Evolutionary conservation across 2,113 vertebrate genomes (phyloP), one percentile per base, ranked within the genome.

Genomic region (Ageneiosus marmoratus): DNA sequence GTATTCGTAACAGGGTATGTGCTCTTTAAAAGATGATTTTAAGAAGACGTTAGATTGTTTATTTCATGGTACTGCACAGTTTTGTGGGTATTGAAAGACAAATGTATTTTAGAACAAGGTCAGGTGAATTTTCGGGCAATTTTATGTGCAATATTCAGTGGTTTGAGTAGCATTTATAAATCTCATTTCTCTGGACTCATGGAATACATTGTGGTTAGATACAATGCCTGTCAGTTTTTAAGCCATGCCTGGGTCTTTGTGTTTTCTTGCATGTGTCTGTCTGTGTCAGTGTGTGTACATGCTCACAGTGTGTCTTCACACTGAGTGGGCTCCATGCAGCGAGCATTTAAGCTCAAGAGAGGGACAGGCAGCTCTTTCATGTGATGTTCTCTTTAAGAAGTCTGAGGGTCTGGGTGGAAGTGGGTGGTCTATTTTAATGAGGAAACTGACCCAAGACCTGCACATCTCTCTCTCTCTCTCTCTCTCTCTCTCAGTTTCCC

Each of bases 351-450:
- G 50, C 73, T 70, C 63, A 58, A 72, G 58, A 46, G 75, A 50
- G 51, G 58, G 77, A 87, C 70, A 53, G 81, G 83, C 79, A 77
- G 73, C 44, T 80, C 72, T 72, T 85, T 85, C 78, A 69, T 70
- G 73, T 86, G 76, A 85, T 78, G 63, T 63, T 62, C 51, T 73
- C 65, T 74, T 75, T 79, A 80, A 70, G 58, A 70, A 80, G 37
- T 50, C 56, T 62, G 63, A 5, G 48, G 78, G 76, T 69, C 79
- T 77, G 63, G 51, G 18, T 75, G 51, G 70, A 77, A 80, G 72
- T 34, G 69, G 83, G 86, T 77, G 86, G 86, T 85, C 81, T 73
- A 44, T 63, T 69, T 55, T 87, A 88, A 87, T 85, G 55, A 62
- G 79, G 62, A 84, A 82, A 80, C 84, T 80, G 74, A 87, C 82